Percentiles rank a stretch among this genome's conserved stretches.
phyloP scores from a whole-genome alignment of 2,888 invertebrate species.

The Cheilosia urbana region DNA sequence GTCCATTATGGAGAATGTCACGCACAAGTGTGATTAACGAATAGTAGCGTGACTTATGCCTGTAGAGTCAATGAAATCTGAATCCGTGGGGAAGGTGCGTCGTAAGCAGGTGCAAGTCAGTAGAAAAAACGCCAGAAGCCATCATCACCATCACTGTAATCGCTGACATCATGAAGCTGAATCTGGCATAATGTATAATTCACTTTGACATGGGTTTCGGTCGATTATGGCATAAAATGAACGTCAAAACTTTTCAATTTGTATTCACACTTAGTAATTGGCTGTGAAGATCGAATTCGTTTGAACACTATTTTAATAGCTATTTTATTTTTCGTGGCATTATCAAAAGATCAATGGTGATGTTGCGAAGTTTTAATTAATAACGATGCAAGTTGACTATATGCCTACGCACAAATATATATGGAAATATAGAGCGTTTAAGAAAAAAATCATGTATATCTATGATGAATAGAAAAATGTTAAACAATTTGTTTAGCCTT shows the following conservation, averaged over 20 bases:
- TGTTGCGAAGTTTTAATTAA: background rate
- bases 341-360: background rate
- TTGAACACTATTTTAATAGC: slow-evolving; percentile 29
- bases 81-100: slow-evolving; percentile 29
- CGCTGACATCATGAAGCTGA: slow-evolving; percentile 16
- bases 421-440: too few relatives aligned
- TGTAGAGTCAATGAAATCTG: slow-evolving; percentile 27
- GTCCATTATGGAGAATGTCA: slow-evolving; percentile 32
- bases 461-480: slow-evolving; percentile 15
- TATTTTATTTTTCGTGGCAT: background rate
- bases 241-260: slow-evolving; percentile 50
- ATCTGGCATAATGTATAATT: slow-evolving; percentile 7
- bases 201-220: slow-evolving; percentile 5
- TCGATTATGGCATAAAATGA: slow-evolving; percentile 41
- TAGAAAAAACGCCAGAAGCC: slow-evolving; percentile 10
- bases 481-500: slow-evolving; percentile 44
- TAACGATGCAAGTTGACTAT: too few relatives aligned
- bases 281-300: slow-evolving; percentile 26
- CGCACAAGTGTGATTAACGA: slow-evolving; percentile 38
- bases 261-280: slow-evolving; percentile 52
- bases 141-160: slow-evolving; percentile 38
- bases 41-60: slow-evolving; percentile 19
- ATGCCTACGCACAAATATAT: too few relatives aligned
- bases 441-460: too few relatives aligned
- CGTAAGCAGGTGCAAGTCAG: background rate